phyloP scores from a whole-genome alignment of 2,888 invertebrate species.

The Trichopria drosophilae region DNA sequence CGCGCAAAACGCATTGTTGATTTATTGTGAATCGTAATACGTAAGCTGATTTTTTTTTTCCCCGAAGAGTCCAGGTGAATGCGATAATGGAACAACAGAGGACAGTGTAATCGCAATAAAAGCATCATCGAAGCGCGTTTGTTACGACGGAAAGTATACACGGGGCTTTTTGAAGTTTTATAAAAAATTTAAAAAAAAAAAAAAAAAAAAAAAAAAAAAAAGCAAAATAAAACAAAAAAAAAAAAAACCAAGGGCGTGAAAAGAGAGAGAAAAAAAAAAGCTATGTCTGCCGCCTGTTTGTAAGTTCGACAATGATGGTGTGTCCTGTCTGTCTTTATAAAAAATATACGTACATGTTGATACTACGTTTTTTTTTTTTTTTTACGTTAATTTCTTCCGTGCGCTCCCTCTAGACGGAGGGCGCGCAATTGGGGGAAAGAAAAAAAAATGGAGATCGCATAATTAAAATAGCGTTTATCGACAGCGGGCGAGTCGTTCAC shows the following conservation, averaged over 20 bases:
- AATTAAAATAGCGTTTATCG: too few relatives aligned
- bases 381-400: too few relatives aligned
- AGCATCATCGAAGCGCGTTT: too few relatives aligned
- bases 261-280: constrained; percentile 29
- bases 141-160: constrained; percentile 24
- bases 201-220: constrained; percentile 21
- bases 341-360: constrained; percentile 48
- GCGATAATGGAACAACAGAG: constrained; percentile 32
- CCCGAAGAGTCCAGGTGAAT: constrained; percentile 28
- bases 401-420: too few relatives aligned
- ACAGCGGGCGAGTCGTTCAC: too few relatives aligned
- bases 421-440: too few relatives aligned
- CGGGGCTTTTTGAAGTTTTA: constrained; percentile 32
- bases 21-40: constrained; percentile 31
- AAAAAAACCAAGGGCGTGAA: constrained; percentile 5
- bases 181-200: constrained; percentile 21
- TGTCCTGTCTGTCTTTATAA: constrained; percentile 46
- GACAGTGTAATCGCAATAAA: too few relatives aligned
- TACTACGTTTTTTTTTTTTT: constrained; percentile 46
- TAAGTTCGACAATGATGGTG: constrained; percentile 41
- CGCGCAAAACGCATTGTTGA: too few relatives aligned
- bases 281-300: constrained; percentile 39
- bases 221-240: constrained; percentile 22
- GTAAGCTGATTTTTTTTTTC: constrained; percentile 22
- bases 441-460: too few relatives aligned